Conservation (phyloP, 2,113 vertebrate genomes). For the Pelvicachromis taeniatus region DNA sequence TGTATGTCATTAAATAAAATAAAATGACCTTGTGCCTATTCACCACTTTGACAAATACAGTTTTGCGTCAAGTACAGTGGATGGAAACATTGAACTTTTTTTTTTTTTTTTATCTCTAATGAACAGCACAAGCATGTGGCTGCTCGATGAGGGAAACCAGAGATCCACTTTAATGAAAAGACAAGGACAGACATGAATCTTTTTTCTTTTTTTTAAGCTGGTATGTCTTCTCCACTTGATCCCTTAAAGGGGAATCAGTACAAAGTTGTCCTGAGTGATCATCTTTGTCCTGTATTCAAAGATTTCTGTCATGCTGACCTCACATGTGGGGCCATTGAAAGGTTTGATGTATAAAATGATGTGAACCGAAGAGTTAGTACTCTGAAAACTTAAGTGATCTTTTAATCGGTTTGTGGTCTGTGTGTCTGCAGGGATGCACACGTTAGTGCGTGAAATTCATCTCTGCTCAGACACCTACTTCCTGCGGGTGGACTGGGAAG, state of each 20-base stretch:
- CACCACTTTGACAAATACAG: not conserved
- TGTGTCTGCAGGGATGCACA: slow-evolving; percentile 73
- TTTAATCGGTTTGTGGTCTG: not conserved
- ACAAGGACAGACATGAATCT: not conserved
- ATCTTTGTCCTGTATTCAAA: not conserved
- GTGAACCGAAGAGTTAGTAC: not conserved
- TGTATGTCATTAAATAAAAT: not conserved
- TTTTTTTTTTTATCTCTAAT: not conserved
- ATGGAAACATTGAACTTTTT: not conserved
- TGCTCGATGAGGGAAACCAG: not conserved
- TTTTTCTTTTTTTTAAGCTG: not conserved
- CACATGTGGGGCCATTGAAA: not conserved
- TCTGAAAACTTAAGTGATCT: not conserved
- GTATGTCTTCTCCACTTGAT: not conserved
- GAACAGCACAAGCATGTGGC: not conserved
- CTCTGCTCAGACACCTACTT: slow-evolving; percentile 79
- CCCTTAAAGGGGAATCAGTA: not conserved
- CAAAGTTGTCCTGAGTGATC: not conserved
- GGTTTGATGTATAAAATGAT: not conserved
- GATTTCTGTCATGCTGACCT: not conserved
- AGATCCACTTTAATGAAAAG: not conserved
- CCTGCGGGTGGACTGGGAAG: slow-evolving; percentile 80
- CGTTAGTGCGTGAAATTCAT: slow-evolving; percentile 74
- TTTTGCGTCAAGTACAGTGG: not conserved
- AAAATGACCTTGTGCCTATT: not conserved